Conservation (phyloP, 53 echinoderm and acorn worm species). For the Stichopus horrens region DNA sequence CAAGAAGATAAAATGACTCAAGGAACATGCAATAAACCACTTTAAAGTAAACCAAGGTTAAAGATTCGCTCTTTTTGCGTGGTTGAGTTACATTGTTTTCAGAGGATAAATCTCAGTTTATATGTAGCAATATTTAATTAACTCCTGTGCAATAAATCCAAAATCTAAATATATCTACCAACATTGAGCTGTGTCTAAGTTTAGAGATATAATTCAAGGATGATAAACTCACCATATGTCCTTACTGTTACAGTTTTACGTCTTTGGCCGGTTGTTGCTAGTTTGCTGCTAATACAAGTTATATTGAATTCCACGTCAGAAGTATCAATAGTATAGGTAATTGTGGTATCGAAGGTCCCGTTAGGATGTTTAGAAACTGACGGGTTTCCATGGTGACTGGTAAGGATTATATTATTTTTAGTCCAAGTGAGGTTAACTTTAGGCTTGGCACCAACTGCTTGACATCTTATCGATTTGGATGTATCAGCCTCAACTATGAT, state of each 20-base stretch:
- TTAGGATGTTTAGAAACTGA: neutral
- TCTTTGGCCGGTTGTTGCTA: neutral
- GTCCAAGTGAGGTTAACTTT: neutral
- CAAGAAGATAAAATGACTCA: no score
- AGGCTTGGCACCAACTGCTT: neutral
- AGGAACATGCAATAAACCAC: no score
- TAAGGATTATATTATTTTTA: neutral
- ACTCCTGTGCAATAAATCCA: no score
- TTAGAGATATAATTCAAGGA: no score
- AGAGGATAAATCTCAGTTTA: no score
- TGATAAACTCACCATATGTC: neutral
- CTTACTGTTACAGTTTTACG: neutral
- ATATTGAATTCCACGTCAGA: neutral
- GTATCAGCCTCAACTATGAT: neutral
- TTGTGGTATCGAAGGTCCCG: neutral
- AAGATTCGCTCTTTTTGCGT: no score
- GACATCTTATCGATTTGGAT: neutral
- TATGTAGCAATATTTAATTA: no score
- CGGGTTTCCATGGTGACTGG: neutral
- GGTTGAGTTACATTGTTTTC: no score
- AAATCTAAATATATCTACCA: no score
- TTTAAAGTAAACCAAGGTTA: no score
- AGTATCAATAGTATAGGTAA: neutral
- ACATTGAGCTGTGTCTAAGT: no score
- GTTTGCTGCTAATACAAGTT: neutral